Evolutionary conservation across 2,888 invertebrate genomes (phyloP).

Genomic region (Empis livida): DNA sequence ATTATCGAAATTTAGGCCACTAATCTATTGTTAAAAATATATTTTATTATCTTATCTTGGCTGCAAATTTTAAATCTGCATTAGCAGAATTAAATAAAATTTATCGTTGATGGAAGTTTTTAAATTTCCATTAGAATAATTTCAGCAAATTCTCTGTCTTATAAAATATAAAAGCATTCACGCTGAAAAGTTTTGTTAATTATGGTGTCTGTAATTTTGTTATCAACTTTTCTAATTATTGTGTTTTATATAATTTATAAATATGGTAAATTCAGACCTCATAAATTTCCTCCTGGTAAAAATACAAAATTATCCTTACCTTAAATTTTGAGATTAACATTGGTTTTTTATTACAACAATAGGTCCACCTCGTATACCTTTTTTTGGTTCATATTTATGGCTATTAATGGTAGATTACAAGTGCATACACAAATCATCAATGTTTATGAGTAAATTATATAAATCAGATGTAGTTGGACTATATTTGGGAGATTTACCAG

Average conservation of each 20-base stretch:
- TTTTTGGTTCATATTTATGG: slow-evolving; percentile 49
- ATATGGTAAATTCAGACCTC: neutral
- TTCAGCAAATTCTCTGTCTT: too few relatives aligned
- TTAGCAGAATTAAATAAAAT: too few relatives aligned
- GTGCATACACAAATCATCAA: slow-evolving; percentile 40
- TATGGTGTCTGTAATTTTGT: neutral
- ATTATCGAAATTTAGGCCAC: too few relatives aligned
- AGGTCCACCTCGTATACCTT: slow-evolving; percentile 50
- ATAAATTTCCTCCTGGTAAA: neutral
- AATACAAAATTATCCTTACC: neutral
- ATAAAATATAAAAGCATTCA: too few relatives aligned
- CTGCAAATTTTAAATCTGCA: too few relatives aligned
- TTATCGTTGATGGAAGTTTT: too few relatives aligned
- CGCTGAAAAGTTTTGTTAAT: neutral
- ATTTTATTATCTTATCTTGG: too few relatives aligned
- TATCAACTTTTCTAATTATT: neutral
- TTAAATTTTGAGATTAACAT: neutral
- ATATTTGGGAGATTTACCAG: slow-evolving; percentile 39
- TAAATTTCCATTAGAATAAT: neutral
- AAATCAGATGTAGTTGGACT: slow-evolving; percentile 47
- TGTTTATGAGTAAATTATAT: slow-evolving; percentile 41
- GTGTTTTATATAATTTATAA: neutral
- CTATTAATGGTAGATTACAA: slow-evolving; percentile 40
- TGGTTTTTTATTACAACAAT: neutral
- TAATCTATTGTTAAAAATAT: too few relatives aligned